Base-by-base conservation (phyloP, 2,113 vertebrate species). In the Oophaga pumilio region DNA sequence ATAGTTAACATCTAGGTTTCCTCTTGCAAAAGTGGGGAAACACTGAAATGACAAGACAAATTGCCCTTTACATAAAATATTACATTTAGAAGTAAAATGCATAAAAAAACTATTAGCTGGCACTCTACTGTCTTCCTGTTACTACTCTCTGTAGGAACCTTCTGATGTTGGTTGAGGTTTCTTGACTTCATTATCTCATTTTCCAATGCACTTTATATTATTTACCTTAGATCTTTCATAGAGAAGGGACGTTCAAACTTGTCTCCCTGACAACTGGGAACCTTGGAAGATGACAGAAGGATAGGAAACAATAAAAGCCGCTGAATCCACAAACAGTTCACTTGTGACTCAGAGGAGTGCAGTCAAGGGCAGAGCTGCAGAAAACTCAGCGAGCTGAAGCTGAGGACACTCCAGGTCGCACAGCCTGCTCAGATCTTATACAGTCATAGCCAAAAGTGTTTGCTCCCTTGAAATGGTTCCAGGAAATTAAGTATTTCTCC, bases 211-310 rank as follows among this genome's bases (percentile, higher is more conserved):
- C 18, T 74, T 71, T 14, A 33, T 71, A 33, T 17, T 73, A 49
- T 73, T 49, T n/a, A n/a, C n/a, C n/a, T n/a, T 49, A 18, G 69
- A 18, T 18, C 28, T 74, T 43, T 49, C 17, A 20, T 74, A 2
- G 43, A 18, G 43, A 33, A 49, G 33, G 20, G 14, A 22, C 20
- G 22, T 22, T 53, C 76, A 2, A 50, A 50, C 17, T 74, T 74
- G 11, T 77, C 50, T 77, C 76, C 50, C 76, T 77, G 76, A 76
- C 74, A 76, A 76, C 49, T n/a, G 74, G 74, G 10, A 76, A 76
- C 49, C 20, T 13, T 13, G 43, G 74, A n/a, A 76, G 69, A 74
- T 49, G 69, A 49, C 71, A 74, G 49, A 15, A 8, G 76, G 50
- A 24, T 53, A 12, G 50, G 50, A 77, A 77, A 53, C 22, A 24